phyloP scores from a whole-genome alignment of 2,888 invertebrate genomes.

The Camponotus fellah region DNA sequence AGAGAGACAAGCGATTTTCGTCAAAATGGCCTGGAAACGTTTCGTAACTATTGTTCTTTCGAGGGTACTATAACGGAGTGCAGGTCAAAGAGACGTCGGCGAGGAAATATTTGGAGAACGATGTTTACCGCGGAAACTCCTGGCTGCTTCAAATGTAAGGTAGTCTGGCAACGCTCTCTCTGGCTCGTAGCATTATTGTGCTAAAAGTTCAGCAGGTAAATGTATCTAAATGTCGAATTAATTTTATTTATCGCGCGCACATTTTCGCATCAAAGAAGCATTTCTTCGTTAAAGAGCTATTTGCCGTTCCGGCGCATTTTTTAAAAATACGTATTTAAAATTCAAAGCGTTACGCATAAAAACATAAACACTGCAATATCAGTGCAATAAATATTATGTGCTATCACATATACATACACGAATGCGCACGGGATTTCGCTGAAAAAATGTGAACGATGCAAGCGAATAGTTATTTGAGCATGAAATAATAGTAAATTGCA shows the following conservation, averaged over 20 bases:
- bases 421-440: not conserved
- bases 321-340: not conserved
- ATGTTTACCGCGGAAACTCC: slow-evolving; percentile 60
- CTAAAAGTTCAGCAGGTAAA: slow-evolving; percentile 20
- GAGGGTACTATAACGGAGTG: slow-evolving; percentile 39
- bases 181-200: slow-evolving; percentile 11
- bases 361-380: not conserved
- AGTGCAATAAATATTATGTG: not conserved
- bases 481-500: slow-evolving; percentile 28
- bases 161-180: not conserved
- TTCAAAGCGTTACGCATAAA: not conserved
- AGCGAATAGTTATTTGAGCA: not conserved
- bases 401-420: not conserved
- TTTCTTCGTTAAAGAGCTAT: slow-evolving; percentile 6
- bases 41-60: slow-evolving; percentile 58
- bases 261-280: not conserved
- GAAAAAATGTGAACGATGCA: not conserved
- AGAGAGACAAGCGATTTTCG: slow-evolving; percentile 44
- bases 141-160: slow-evolving; percentile 29
- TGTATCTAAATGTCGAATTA: slow-evolving; percentile 26
- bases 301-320: not conserved
- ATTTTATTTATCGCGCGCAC: slow-evolving; percentile 37
- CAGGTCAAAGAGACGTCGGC: slow-evolving; percentile 37
- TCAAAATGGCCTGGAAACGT: slow-evolving; percentile 56
- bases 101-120: slow-evolving; percentile 60